A percentile compares a stretch with the other conserved stretches of the same genome.
phyloP scores from a whole-genome alignment of 2,888 invertebrate species.

The Dendrolimus houi region DNA sequence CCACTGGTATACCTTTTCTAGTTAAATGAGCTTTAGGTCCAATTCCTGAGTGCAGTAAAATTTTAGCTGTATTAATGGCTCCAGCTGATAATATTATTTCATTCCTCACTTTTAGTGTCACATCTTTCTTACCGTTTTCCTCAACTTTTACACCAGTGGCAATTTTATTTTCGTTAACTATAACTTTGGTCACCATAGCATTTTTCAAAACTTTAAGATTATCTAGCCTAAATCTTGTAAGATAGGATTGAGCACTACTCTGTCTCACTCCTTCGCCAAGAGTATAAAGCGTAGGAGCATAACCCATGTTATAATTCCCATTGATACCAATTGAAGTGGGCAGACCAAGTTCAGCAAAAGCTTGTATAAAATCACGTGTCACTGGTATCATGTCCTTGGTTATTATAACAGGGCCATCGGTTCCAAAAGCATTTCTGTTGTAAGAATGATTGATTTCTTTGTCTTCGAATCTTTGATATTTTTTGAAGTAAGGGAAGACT shows the following conservation, averaged over 20 bases:
- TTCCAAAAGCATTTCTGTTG: slow-evolving; percentile 6
- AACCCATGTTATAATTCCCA: slow-evolving; percentile 9
- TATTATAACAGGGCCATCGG: slow-evolving; percentile 11
- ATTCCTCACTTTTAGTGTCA: slow-evolving; percentile 21
- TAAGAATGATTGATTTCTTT: slow-evolving; percentile 6
- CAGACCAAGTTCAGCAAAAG: slow-evolving; percentile 10
- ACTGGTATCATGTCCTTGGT: slow-evolving; percentile 6
- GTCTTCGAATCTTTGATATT: slow-evolving; percentile 12
- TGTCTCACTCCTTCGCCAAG: slow-evolving; percentile 7
- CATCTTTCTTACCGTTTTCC: slow-evolving; percentile 10
- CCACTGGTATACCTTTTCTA: slow-evolving; percentile 20
- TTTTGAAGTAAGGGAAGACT: slow-evolving; percentile 14
- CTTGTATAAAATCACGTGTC: slow-evolving; percentile 7
- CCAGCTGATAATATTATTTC: slow-evolving; percentile 40
- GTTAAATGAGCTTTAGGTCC: slow-evolving; percentile 30
- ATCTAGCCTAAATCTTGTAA: slow-evolving; percentile 13
- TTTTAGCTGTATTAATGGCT: slow-evolving; percentile 29
- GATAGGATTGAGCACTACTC: slow-evolving; percentile 5
- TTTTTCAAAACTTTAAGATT: slow-evolving; percentile 2
- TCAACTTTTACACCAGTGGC: slow-evolving; percentile 26
- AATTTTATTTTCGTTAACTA: slow-evolving; percentile 27
- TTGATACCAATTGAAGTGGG: slow-evolving; percentile 10
- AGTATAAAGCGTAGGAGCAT: slow-evolving; percentile 5
- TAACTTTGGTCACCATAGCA: slow-evolving; percentile 23
- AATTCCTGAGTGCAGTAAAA: slow-evolving; percentile 40